A percentile compares a stretch with the other conserved stretches of the same genome.
phyloP scores from a whole-genome alignment of 2,888 invertebrate species.

The Trisateles emortualis region DNA sequence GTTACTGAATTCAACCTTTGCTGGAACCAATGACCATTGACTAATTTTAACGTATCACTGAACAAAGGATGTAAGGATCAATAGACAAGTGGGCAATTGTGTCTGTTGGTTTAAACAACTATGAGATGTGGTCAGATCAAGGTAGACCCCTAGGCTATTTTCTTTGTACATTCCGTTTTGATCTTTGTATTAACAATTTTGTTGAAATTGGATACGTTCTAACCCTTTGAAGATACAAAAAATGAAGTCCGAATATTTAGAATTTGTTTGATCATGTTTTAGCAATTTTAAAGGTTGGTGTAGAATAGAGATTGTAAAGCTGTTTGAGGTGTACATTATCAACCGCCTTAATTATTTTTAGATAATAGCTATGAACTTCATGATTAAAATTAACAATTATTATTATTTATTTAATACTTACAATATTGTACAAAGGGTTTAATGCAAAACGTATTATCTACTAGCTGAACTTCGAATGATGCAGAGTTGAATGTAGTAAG shows the following conservation, averaged over 20 bases:
- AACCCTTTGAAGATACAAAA: background rate
- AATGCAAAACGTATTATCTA: too few species aligned
- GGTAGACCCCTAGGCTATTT: conserved; percentile 29
- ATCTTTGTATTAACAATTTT: conserved; percentile 19
- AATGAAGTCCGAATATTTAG: background rate
- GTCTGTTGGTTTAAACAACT: conserved; percentile 32
- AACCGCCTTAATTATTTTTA: too few species aligned
- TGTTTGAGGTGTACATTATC: too few species aligned
- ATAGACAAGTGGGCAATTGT: conserved; percentile 27
- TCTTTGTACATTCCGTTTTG: conserved; percentile 29
- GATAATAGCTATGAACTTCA: too few species aligned
- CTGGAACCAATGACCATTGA: conserved; percentile 7
- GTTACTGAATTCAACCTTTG: conserved; percentile 1
- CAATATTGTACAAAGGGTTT: too few species aligned
- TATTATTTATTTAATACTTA: too few species aligned
- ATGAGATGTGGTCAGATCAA: conserved; percentile 23
- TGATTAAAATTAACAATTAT: too few species aligned
- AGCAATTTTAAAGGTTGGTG: background rate
- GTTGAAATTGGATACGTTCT: conserved; percentile 2
- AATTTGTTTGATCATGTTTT: background rate
- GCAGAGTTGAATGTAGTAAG: too few species aligned
- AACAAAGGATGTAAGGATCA: conserved; percentile 24
- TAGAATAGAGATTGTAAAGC: too few species aligned
- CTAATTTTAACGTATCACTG: conserved; percentile 30
- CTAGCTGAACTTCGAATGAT: too few species aligned